phyloP scores from a whole-genome alignment of 2,113 vertebrate genomes.

The Bucco capensis region DNA sequence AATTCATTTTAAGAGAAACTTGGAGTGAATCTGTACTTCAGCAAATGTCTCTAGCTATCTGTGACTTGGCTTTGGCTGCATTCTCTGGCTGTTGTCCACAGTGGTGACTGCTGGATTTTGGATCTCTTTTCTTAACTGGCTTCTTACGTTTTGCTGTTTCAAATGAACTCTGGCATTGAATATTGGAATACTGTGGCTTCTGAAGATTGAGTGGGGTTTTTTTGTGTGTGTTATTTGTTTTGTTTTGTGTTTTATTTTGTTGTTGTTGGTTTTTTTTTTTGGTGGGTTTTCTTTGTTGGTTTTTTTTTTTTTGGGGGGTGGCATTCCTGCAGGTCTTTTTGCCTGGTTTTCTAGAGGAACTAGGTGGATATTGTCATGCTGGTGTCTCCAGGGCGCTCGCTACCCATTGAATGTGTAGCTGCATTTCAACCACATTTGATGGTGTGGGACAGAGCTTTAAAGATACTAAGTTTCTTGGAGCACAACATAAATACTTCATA shows the following conservation, averaged over 20 bases:
- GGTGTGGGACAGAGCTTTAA: not conserved
- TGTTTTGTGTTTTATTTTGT: no score
- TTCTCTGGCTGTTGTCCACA: not conserved
- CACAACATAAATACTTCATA: not conserved
- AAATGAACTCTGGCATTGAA: not conserved
- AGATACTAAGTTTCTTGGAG: not conserved
- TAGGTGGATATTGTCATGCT: fast-evolving
- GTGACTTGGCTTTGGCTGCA: not conserved
- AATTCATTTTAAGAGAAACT: not conserved
- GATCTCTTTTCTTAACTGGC: not conserved
- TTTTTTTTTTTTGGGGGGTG: no score
- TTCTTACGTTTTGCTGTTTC: not conserved
- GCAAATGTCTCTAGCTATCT: not conserved
- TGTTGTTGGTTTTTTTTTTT: no score
- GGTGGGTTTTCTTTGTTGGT: no score
- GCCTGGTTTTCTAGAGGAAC: not conserved
- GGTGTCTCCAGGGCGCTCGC: not conserved
- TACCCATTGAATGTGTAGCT: not conserved
- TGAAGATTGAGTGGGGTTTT: no score
- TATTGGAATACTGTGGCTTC: not conserved
- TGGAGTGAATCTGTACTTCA: not conserved
- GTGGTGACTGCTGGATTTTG: not conserved
- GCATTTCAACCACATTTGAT: not conserved
- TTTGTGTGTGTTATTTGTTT: no score
- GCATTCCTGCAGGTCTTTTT: not conserved